Evolutionary conservation across 2,888 invertebrate genomes (phyloP).

Genomic region (Lasioglossum lativentre): DNA sequence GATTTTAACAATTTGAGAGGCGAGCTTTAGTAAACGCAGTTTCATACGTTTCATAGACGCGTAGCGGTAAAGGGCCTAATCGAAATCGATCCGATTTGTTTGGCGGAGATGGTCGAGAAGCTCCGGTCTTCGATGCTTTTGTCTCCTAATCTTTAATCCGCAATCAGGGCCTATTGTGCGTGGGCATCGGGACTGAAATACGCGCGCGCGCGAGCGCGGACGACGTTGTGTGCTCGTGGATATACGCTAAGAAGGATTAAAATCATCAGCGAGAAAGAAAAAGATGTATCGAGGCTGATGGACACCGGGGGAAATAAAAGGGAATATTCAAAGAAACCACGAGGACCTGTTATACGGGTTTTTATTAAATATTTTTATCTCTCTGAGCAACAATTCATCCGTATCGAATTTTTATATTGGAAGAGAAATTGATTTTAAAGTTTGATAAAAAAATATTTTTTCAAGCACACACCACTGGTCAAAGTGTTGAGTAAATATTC

Average conservation of each 20-base stretch:
- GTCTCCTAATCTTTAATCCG: slow-evolving; percentile 82
- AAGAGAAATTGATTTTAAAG: not conserved
- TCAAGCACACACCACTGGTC: no score
- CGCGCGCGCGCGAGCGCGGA: slow-evolving; percentile 59
- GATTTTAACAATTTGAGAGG: not conserved
- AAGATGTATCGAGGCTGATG: slow-evolving; percentile 37
- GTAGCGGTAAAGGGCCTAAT: slow-evolving; percentile 46
- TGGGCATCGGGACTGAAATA: slow-evolving; percentile 70
- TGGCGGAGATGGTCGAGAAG: slow-evolving; percentile 48
- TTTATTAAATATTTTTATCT: not conserved
- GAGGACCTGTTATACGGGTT: not conserved
- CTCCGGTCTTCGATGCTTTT: slow-evolving; percentile 69
- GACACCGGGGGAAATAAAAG: slow-evolving; percentile 15
- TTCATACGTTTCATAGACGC: not conserved
- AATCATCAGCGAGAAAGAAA: slow-evolving; percentile 66
- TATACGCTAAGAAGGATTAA: slow-evolving; percentile 74
- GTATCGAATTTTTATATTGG: not conserved
- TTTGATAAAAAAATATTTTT: not conserved
- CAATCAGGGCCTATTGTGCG: slow-evolving; percentile 82
- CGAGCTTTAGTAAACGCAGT: not conserved
- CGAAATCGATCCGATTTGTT: slow-evolving; percentile 58
- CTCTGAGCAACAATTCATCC: not conserved
- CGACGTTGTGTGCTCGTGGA: slow-evolving; percentile 71
- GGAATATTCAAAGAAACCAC: not conserved
- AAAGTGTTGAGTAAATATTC: no score